These are phyloP conservation scores for Orthosia gothica DNA, from an alignment of 2,888 invertebrate genomes.

Conservation along the genomic window DNA sequence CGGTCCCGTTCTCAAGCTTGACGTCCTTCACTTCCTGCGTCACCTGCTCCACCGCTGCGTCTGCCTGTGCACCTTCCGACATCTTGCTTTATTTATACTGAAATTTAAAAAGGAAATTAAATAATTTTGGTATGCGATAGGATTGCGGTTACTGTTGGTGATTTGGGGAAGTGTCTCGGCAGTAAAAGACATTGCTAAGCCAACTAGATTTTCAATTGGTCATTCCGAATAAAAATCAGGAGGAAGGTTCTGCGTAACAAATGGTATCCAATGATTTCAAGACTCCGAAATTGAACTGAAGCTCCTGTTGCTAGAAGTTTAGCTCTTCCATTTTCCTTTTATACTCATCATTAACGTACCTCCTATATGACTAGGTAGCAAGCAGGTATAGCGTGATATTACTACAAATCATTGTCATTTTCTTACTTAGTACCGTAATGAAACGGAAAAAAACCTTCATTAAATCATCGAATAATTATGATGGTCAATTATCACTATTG, in stretches of 20 bases:
- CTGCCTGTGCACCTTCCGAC: conserved; percentile 81
- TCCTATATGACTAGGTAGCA: background rate
- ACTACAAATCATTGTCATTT: background rate
- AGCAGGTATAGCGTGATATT: background rate
- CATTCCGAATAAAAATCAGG: background rate
- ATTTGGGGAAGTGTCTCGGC: background rate
- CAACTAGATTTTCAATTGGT: background rate
- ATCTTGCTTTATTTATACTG: conserved; percentile 74
- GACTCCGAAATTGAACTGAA: background rate
- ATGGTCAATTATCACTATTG: conserved; percentile 33
- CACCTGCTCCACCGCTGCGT: conserved; percentile 84
- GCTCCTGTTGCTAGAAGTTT: background rate
- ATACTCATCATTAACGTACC: no score
- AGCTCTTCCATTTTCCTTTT: background rate
- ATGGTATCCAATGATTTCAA: background rate
- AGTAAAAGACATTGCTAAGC: background rate
- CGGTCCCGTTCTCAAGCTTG: conserved; percentile 90
- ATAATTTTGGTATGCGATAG: background rate
- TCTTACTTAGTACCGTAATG: background rate
- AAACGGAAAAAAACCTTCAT: conserved; percentile 23
- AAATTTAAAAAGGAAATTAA: conserved; percentile 36
- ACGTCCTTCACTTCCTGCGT: conserved; percentile 90
- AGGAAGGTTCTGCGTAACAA: background rate
- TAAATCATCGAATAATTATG: conserved; percentile 39
- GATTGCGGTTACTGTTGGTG: background rate